Evolutionary conservation across 2,888 invertebrate genomes (phyloP).

Genomic region (Eupithecia vulgata): DNA sequence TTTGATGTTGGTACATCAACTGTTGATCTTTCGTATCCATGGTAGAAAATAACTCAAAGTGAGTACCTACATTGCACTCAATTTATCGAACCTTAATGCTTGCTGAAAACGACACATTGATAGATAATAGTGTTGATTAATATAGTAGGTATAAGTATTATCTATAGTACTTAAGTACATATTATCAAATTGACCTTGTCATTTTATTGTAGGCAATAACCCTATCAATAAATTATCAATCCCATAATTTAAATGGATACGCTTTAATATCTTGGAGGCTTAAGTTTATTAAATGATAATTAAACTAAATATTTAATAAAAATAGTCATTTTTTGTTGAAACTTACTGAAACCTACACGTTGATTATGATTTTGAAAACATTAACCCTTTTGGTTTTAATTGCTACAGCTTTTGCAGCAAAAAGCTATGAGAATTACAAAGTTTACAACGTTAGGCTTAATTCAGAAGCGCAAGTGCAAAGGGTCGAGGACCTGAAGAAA

Average conservation of each 20-base stretch:
- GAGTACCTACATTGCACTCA: background rate
- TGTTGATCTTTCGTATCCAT: background rate
- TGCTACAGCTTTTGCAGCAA: conserved; percentile 43
- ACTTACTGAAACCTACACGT: conserved; percentile 14
- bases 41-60: background rate
- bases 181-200: conserved; percentile 5
- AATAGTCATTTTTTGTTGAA: conserved; percentile 9
- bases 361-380: conserved; percentile 35
- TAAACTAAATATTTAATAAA: background rate
- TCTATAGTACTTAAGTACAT: background rate
- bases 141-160: background rate
- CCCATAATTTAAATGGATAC: conserved; percentile 6
- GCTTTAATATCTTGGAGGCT: conserved; percentile 6
- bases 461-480: conserved; percentile 69
- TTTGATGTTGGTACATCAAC: background rate
- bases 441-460: conserved; percentile 80
- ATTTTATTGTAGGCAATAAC: background rate
- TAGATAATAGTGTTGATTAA: background rate
- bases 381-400: conserved; percentile 38
- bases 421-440: conserved; percentile 82
- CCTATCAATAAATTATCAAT: conserved; percentile 2
- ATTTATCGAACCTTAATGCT: background rate
- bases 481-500: conserved; percentile 73
- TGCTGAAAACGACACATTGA: background rate
- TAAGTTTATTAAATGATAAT: conserved; percentile 10